Evolutionary conservation across 2,888 invertebrate species (phyloP).

Genomic region (Hesperia comma): DNA sequence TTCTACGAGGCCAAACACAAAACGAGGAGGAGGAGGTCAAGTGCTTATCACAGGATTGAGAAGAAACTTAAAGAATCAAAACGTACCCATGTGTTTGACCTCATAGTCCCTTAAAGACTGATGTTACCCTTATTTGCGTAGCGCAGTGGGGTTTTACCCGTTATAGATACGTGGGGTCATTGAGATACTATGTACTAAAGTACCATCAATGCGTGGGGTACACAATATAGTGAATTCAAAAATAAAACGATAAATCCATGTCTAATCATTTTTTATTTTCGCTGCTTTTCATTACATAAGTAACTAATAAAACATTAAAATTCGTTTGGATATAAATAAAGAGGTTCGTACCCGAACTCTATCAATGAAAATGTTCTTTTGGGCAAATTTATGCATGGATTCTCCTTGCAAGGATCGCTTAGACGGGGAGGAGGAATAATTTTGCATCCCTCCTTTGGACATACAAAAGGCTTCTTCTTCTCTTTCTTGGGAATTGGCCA

Average conservation of each 20-base stretch:
- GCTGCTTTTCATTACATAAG: conserved; percentile 43
- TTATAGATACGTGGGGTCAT: too few species aligned
- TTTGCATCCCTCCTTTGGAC: conserved; percentile 64
- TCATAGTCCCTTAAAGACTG: too few species aligned
- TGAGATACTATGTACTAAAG: too few species aligned
- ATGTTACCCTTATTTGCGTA: too few species aligned
- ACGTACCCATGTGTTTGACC: too few species aligned
- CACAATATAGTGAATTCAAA: too few species aligned
- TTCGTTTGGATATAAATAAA: conserved; percentile 9
- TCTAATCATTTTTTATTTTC: conserved; percentile 52
- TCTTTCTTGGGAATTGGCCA: conserved; percentile 58
- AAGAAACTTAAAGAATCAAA: too few species aligned
- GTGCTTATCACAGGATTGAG: too few species aligned
- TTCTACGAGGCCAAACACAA: too few species aligned
- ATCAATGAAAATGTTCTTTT: conserved; percentile 48
- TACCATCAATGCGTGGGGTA: too few species aligned
- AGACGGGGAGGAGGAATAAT: conserved; percentile 47
- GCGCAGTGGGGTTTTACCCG: too few species aligned
- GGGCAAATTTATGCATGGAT: conserved; percentile 56
- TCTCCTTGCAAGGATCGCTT: conserved; percentile 49
- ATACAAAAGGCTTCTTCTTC: conserved; percentile 48
- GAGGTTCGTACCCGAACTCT: neutral
- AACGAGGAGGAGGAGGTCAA: too few species aligned
- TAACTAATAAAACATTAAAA: neutral
- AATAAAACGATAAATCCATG: neutral